Evolutionary conservation across 2,797 vertebrate species (phyloP).

Genomic region (Gymnothorax reevesii): DNA sequence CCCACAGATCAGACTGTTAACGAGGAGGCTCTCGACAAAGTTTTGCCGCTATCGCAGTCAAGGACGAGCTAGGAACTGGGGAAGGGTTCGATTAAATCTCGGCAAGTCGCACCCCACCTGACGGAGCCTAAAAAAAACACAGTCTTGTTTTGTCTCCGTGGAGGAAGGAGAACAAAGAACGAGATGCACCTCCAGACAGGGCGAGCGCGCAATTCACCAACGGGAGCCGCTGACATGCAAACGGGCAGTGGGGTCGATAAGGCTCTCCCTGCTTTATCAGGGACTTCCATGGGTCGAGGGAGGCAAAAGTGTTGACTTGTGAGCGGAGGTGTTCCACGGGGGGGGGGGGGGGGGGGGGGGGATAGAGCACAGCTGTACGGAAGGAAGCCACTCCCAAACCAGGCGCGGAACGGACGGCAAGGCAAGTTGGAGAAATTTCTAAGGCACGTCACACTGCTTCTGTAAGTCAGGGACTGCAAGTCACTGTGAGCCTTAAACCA

Average conservation of each 20-base stretch:
- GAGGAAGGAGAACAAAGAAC: neutral
- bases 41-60: neutral
- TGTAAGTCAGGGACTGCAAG: too few relatives aligned
- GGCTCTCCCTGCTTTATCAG: conserved; percentile 46
- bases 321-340: conserved; percentile 31
- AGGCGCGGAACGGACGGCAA: neutral
- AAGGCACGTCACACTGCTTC: neutral
- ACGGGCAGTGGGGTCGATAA: conserved; percentile 59
- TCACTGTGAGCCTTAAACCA: neutral
- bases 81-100: neutral
- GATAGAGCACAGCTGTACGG: conserved; percentile 36
- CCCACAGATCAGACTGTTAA: neutral
- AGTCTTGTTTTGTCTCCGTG: neutral
- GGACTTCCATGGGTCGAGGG: conserved; percentile 47
- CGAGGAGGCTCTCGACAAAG: neutral
- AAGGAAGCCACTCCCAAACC: conserved; percentile 35
- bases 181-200: neutral
- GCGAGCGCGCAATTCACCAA: conserved; percentile 54
- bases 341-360: conserved; percentile 32
- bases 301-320: conserved; percentile 35
- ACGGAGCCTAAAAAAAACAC: neutral
- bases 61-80: neutral
- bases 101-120: neutral
- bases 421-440: neutral
- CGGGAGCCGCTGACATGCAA: conserved; percentile 64